A percentile compares a stretch with the other conserved stretches of the same genome.
Evolutionary conservation across 1,140 invertebrate genomes (phyloP).

Genomic region (Bombus confusus): DNA sequence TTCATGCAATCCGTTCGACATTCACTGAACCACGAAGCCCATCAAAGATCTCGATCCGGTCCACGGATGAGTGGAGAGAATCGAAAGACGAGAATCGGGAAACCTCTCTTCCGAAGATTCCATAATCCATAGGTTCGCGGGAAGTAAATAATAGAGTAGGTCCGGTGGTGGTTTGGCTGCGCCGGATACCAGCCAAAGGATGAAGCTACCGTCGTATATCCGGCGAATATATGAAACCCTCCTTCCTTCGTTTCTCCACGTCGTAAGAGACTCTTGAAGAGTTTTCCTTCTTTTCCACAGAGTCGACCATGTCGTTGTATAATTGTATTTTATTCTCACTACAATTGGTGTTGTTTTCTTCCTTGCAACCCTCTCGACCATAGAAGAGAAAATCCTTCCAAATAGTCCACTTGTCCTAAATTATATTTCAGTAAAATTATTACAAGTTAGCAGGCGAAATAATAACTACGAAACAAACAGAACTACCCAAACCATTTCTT

Average conservation of each 20-base stretch:
- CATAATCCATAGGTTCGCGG: slow-evolving; percentile 67
- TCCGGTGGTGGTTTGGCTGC: slow-evolving; percentile 28
- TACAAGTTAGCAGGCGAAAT: too few relatives aligned
- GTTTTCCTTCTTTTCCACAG: neutral
- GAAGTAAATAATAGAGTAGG: slow-evolving; percentile 72
- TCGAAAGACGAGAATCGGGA: slow-evolving; percentile 20
- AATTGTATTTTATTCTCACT: too few relatives aligned
- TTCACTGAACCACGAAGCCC: neutral
- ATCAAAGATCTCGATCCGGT: neutral
- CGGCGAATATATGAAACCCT: slow-evolving; percentile 45
- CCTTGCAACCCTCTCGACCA: too few relatives aligned
- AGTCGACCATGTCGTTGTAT: too few relatives aligned
- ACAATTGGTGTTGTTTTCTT: too few relatives aligned
- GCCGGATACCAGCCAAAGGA: slow-evolving; percentile 53
- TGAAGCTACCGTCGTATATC: slow-evolving; percentile 35
- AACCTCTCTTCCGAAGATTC: neutral
- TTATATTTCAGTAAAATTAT: too few relatives aligned
- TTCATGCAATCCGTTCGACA: neutral
- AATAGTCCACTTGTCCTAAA: too few relatives aligned
- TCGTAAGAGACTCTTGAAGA: neutral
- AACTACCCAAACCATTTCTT: too few relatives aligned
- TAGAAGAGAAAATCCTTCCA: too few relatives aligned
- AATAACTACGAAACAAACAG: too few relatives aligned
- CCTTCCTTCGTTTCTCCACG: too few relatives aligned
- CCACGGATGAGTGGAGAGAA: slow-evolving; percentile 7